Base-by-base conservation (phyloP, 2,797 vertebrate species). In the Benthosema pterotum region DNA sequence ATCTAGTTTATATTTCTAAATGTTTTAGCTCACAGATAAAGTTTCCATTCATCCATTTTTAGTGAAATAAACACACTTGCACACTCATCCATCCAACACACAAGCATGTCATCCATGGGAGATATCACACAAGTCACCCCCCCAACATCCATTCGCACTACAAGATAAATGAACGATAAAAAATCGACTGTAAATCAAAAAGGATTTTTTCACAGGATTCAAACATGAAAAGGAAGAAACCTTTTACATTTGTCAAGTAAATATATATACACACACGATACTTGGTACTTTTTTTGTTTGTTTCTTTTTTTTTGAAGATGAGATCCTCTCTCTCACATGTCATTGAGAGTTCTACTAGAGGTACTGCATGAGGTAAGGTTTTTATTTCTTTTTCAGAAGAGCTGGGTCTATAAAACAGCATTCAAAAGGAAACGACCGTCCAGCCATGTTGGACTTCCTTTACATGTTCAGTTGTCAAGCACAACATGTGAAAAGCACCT, bases 361-460 rank as follows among this genome's bases (percentile, higher is more conserved):
- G 82, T 88, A 87, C 82, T 87, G 88, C 85, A 87, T 96, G 95
- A 97, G 96, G 96, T 96, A 96, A 96, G 79, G 32, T 38, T 38
- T 38, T 93, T 91, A 92, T 94, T 95, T 83, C 91, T 91, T 92
- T 92, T 88, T 87, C 80, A 88, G 93, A 94, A 91, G 82, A 92
- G 87, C 92, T 94, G 93, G 94, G 94, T 93, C 90, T 89, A 87
- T 90, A 90, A 91, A 83, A 92, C 90, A 93, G 92, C 90, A 92
- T 92, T 94, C 93, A 91, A 94, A 88, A 88, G 87, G 74, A 90
- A 82, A 91, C 79, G 55, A 75, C 61, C 19, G 38, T 70, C 70
- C 80, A 75, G 88, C 82, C 86, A 75, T 82, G 75, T 72, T 62
- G 67, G 63, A 62, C 71, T 77, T 61, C 50, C 43, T 47, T 38